Evolutionary conservation across 2,113 vertebrate genomes (phyloP), one percentile per base, ranked within the genome.

Genomic region (Hippocampus abdominalis): DNA sequence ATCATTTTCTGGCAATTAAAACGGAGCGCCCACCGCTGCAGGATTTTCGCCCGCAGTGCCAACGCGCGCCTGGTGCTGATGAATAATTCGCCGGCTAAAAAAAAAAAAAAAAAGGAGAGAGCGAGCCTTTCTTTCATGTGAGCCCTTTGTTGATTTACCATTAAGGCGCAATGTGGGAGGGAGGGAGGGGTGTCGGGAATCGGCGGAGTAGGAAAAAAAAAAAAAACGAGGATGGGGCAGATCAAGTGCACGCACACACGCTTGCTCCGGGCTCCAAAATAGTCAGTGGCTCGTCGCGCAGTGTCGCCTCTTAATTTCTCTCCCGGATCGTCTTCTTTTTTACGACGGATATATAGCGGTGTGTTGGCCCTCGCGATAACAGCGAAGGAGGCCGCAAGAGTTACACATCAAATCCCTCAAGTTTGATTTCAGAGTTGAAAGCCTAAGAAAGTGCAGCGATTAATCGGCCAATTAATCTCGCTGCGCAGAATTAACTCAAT

Each of bases 1-100:
- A 88, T 89, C 81, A 89, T 91, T 92, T 91, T 91, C 89, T 91
- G 86, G 86, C 89, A 92, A 91, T 93, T 91, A 92, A 92, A 90
- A 88, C 7, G 81, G 86, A 90, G 87, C 79, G 63, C 40, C 42
- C 42, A 73, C 80, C 82, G 87, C 89, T 90, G 85, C 89, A 89
- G 86, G 88, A 89, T 86, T 89, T 89, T 88, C 49, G 90, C 89
- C 89, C 66, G 89, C 89, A 89, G 90, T 87, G 88, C 86, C 63
- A 85, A 87, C 83, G 83, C 87, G 87, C 76, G 57, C 27, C 57
- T 81, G 84, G 81, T 68, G 70, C 84, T 89, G 88, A 91, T 91
- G 88, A 91, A 91, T 92, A 87, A 91, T 91, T 90, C 89, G 84
- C 83, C 40, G n/a, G 40, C 87, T 86, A 85, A 87, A 60, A 60